Percentiles rank a stretch among this genome's conserved stretches.
These are phyloP conservation scores for Tragelaphus strepsiceros DNA, from an alignment of 2,113 vertebrate species.

Conservation along the genomic window DNA sequence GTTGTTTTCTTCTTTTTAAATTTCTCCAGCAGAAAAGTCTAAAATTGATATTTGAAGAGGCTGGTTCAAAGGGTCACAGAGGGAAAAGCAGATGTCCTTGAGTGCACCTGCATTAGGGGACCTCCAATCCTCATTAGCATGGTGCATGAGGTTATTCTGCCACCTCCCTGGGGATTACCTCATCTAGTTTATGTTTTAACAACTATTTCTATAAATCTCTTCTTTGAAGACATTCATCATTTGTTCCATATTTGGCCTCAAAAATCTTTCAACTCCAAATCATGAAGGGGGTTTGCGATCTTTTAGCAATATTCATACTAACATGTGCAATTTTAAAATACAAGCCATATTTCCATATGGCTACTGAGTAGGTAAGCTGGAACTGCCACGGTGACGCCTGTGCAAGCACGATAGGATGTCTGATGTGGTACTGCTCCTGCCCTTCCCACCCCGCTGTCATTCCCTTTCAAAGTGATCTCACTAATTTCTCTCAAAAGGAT, in stretches of 20 bases:
- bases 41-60: conserved; percentile 33
- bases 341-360: background rate
- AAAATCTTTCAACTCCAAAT: conserved; percentile 12
- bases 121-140: background rate
- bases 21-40: conserved; percentile 9
- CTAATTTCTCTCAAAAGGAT: conserved; percentile 4
- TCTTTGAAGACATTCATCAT: conserved; percentile 10
- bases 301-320: background rate
- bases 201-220: conserved; percentile 18
- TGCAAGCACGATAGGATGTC: background rate
- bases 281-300: background rate
- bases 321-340: background rate
- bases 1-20: background rate
- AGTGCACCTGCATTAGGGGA: background rate
- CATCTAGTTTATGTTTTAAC: background rate
- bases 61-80: background rate
- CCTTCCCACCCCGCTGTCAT: background rate
- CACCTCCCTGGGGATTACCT: background rate
- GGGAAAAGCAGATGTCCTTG: background rate
- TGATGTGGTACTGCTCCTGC: background rate
- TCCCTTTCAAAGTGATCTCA: background rate
- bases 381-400: background rate
- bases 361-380: background rate
- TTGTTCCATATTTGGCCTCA: conserved; percentile 21
- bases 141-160: background rate